Base-by-base conservation (phyloP, 2,113 vertebrate species). In the Heptranchias perlo region DNA sequence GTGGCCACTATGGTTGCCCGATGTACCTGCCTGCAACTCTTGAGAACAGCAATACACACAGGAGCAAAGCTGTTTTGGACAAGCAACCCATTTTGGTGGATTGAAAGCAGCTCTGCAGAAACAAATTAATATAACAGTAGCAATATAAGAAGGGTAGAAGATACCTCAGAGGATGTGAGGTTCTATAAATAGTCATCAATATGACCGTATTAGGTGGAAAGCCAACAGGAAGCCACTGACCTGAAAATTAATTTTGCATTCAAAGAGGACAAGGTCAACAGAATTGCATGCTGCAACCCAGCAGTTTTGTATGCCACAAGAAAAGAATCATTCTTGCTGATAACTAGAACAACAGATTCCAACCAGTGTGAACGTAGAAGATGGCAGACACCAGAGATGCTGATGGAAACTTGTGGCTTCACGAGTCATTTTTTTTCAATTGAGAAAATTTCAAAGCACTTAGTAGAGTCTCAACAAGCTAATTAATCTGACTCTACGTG, bases 231-330 rank as follows among this genome's bases (percentile, higher is more conserved):
- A 93, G n/a, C 89, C 58, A 93, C 89, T 39, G 89, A 62, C 58
- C 58, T 93, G 89, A 93, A 62, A 39, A 93, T 93, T 93, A 62
- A 64, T 58, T 64, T 93, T 93, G 89, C 58, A 93, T 62, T 93
- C 58, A 64, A 62, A 18, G 58, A 93, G 89, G 58, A 23, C 89
- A 93, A 62, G 39, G 89, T 23, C 35, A 39, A 61, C 58, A n/a
- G 89, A 93, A 16, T 93, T 39, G 5, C 21, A 39, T 62, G 58
- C 5, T 93, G 58, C 58, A 39, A 93, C 6, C 58, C 89, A 62
- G 58, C 89, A 93, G n/a, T 62, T 93, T 39, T 10, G 18, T 10
- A 39, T 18, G 7, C 58, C 31, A 61, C 87, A 92, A 25, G 44
- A 5, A 52, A n/a, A 61, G 35, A 13, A n/a, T n/a, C 10, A 92